These are phyloP conservation scores for Drosophila micromelanica DNA, from an alignment of 1,140 invertebrate species.

Conservation along the genomic window DNA sequence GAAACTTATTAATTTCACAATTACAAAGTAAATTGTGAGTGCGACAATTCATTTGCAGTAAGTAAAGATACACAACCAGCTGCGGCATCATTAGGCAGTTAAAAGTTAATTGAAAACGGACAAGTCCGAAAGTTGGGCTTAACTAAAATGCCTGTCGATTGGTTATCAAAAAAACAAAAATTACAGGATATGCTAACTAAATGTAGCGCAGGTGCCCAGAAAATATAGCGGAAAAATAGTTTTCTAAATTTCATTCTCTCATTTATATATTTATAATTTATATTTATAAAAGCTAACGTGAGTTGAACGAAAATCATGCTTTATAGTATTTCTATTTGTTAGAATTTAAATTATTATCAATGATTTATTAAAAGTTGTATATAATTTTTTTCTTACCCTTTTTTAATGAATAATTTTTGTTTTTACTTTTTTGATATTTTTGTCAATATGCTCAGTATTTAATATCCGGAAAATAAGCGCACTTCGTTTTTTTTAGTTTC, in stretches of 20 bases:
- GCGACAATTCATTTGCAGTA: conserved; percentile 79
- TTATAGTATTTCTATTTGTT: no score
- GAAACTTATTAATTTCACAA: conserved; percentile 81
- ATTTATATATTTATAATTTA: no score
- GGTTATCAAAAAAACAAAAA: no score
- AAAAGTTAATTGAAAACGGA: conserved; percentile 62
- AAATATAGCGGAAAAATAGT: conserved; percentile 14
- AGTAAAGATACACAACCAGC: conserved; percentile 66
- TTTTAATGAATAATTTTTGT: no score
- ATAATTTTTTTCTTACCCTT: no score
- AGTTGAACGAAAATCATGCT: not conserved
- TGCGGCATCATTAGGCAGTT: conserved; percentile 61
- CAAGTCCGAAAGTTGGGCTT: not conserved
- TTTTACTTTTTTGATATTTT: no score
- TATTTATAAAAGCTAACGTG: conserved; percentile 12
- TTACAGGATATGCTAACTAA: not conserved
- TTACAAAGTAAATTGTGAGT: conserved; percentile 77
- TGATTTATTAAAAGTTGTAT: no score
- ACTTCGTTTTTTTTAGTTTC: no score
- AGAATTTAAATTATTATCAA: no score
- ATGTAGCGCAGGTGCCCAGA: not conserved
- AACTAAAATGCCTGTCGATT: no score
- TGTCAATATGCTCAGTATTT: no score
- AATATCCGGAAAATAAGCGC: no score
- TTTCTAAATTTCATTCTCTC: not conserved